phyloP scores from a whole-genome alignment of 1,140 invertebrate genomes.

The Eriosoma lanigerum region DNA sequence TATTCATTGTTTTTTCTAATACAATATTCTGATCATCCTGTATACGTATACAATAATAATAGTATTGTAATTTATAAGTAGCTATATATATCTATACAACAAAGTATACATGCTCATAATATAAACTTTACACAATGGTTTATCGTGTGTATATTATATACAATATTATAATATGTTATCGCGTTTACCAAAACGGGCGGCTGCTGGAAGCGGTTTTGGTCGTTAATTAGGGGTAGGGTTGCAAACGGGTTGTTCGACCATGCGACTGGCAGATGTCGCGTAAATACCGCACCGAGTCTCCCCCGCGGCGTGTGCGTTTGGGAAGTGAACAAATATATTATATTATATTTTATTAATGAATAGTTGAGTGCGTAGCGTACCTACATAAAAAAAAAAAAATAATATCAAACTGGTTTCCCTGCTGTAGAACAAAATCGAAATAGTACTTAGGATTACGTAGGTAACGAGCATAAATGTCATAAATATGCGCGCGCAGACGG shows the following conservation, averaged over 20 bases:
- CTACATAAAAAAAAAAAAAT: background rate
- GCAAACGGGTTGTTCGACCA: slow-evolving; percentile 39
- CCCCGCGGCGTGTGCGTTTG: slow-evolving; percentile 11
- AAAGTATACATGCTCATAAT: too few relatives aligned
- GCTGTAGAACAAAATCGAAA: background rate
- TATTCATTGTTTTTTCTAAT: too few relatives aligned
- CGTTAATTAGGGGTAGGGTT: slow-evolving; percentile 36
- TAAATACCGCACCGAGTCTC: slow-evolving; percentile 19
- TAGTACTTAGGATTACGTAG: too few relatives aligned
- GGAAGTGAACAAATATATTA: background rate
- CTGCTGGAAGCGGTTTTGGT: background rate
- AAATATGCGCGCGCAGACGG: too few relatives aligned
- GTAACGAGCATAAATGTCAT: too few relatives aligned
- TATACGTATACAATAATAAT: too few relatives aligned
- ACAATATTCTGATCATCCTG: too few relatives aligned
- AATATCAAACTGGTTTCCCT: slow-evolving; percentile 17
- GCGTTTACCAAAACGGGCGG: background rate
- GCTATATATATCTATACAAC: too few relatives aligned
- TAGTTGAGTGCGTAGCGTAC: background rate
- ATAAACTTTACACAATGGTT: too few relatives aligned
- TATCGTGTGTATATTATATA: background rate
- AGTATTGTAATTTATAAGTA: too few relatives aligned
- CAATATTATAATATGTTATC: background rate
- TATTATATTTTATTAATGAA: slow-evolving; percentile 17
- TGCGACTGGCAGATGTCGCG: slow-evolving; percentile 48